Percentiles rank a stretch among this genome's conserved stretches.
Conservation (phyloP, 2,888 invertebrate genomes). For the Eristalinus aeneus region DNA sequence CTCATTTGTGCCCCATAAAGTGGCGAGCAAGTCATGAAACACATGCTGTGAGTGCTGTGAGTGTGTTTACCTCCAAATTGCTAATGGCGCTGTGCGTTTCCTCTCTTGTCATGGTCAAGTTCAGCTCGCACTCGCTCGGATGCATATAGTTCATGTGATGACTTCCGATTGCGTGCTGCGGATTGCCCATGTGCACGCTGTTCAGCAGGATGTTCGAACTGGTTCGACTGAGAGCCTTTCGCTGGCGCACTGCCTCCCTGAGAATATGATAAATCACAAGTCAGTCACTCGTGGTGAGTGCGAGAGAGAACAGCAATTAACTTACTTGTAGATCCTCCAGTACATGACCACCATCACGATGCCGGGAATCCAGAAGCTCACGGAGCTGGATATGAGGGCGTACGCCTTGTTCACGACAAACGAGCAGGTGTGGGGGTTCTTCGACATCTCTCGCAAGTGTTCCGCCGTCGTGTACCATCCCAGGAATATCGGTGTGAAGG, state of each 20-base stretch:
- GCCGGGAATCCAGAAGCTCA: slow-evolving; percentile 96
- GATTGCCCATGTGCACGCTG: slow-evolving; percentile 90
- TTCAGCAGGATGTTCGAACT: slow-evolving; percentile 92
- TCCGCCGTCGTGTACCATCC: slow-evolving; percentile 96
- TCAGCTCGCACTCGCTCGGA: slow-evolving; percentile 83
- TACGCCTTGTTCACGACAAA: slow-evolving; percentile 94
- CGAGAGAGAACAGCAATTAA: slow-evolving; percentile 51
- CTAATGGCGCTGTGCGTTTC: slow-evolving; percentile 80
- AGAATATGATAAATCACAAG: slow-evolving; percentile 71
- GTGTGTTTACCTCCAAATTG: slow-evolving; percentile 79
- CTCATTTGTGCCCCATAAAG: slow-evolving; percentile 48
- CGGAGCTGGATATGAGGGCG: slow-evolving; percentile 92
- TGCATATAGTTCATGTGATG: slow-evolving; percentile 83
- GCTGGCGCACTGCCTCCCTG: slow-evolving; percentile 90
- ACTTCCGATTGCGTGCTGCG: slow-evolving; percentile 86
- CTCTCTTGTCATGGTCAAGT: slow-evolving; percentile 78
- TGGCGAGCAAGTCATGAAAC: slow-evolving; percentile 44
- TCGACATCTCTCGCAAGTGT: slow-evolving; percentile 82
- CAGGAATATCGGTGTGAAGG: slow-evolving; percentile 96
- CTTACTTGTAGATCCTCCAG: slow-evolving; percentile 87
- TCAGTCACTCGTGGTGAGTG: slow-evolving; percentile 1
- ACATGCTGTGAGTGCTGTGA: slow-evolving; percentile 4
- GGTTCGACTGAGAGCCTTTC: slow-evolving; percentile 91
- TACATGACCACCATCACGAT: slow-evolving; percentile 96
- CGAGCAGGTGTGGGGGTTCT: slow-evolving; percentile 88